Evolutionary conservation across 2,113 vertebrate species (phyloP).

Genomic region (Carlito syrichta): DNA sequence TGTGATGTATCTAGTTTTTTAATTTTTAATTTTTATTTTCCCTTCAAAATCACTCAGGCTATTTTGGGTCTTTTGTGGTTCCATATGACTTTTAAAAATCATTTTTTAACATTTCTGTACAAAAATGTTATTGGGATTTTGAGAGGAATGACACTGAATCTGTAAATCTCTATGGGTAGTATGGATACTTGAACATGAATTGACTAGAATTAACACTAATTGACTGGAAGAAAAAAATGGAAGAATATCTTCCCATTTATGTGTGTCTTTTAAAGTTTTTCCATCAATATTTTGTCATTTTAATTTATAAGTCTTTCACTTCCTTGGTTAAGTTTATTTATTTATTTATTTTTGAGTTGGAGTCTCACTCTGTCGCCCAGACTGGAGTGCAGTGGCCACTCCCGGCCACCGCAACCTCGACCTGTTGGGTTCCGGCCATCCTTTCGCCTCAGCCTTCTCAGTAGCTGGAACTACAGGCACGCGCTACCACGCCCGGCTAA

Average conservation of each 20-base stretch:
- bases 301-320: no score
- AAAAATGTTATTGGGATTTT: not conserved
- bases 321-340: not conserved
- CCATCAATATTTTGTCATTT: not conserved
- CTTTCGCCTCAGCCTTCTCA: no score
- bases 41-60: not conserved
- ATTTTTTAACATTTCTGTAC: not conserved
- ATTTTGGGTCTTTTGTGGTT: not conserved
- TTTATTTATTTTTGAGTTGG: no score
- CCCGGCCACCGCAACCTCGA: no score
- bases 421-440: no score
- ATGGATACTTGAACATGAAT: not conserved
- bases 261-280: not conserved
- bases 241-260: not conserved
- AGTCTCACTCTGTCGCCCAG: no score
- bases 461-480: no score
- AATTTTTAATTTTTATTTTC: not conserved
- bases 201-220: no score
- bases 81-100: not conserved
- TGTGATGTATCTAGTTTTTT: not conserved
- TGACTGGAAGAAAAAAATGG: no score
- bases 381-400: no score
- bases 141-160: not conserved
- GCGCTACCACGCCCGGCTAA: no score
- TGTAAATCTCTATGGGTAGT: not conserved